phyloP scores from a whole-genome alignment of 2,113 vertebrate genomes.

The Amblyopsis rosae region DNA sequence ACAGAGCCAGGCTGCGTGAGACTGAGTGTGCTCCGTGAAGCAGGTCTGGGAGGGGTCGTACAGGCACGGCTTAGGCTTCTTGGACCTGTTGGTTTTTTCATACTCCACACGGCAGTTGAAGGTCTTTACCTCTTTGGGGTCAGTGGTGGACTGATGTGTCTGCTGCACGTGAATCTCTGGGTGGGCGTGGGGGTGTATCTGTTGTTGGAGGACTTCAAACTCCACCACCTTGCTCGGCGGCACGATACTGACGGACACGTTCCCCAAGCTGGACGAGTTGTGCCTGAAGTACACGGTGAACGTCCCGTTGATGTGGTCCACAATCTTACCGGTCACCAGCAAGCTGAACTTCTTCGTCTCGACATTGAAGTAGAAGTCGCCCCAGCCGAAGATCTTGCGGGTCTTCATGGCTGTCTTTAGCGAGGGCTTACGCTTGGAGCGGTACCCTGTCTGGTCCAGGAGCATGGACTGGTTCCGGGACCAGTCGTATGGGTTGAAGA shows the following conservation, averaged over 20 bases:
- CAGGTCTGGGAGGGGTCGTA: slow-evolving; percentile 95
- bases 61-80: slow-evolving; percentile 92
- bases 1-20: slow-evolving; percentile 94
- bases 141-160: slow-evolving; percentile 83
- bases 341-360: slow-evolving; percentile 90
- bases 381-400: slow-evolving; percentile 98
- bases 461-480: slow-evolving; percentile 78
- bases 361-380: slow-evolving; percentile 96
- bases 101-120: slow-evolving; percentile 97
- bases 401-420: slow-evolving; percentile 86
- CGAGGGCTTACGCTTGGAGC: slow-evolving; percentile 85
- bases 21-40: slow-evolving; percentile 96
- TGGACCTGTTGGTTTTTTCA: slow-evolving; percentile 93
- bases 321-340: slow-evolving; percentile 85
- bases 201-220: slow-evolving; percentile 85
- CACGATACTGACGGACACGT: slow-evolving; percentile 92
- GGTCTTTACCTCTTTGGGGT: slow-evolving; percentile 86
- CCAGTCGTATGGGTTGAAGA: slow-evolving; percentile 79
- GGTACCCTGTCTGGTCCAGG: slow-evolving; percentile 77
- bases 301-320: slow-evolving; percentile 96
- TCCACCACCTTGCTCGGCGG: slow-evolving; percentile 91
- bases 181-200: slow-evolving; percentile 81
- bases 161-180: slow-evolving; percentile 81
- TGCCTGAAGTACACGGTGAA: slow-evolving; percentile 98
- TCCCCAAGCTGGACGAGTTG: slow-evolving; percentile 94